Percentiles rank a stretch among this genome's conserved stretches.
These are phyloP conservation scores for Atta cephalotes DNA, from an alignment of 1,140 invertebrate genomes.

Conservation along the genomic window DNA sequence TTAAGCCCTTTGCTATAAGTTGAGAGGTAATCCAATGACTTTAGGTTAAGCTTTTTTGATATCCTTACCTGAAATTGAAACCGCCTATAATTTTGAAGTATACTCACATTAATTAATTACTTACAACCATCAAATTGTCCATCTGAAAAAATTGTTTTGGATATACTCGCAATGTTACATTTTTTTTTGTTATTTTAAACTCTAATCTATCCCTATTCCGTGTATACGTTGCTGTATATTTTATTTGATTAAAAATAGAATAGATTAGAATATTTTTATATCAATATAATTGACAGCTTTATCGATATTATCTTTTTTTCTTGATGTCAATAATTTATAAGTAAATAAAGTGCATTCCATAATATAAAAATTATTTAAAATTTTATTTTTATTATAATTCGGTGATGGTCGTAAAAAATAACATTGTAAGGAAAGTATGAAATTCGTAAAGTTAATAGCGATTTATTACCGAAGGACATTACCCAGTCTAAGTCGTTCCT, in stretches of 20 bases:
- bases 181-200: too few species aligned
- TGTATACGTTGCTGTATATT: not conserved
- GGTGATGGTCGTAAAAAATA: not conserved
- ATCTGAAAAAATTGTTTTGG: too few species aligned
- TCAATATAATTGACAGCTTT: not conserved
- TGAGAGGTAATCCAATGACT: too few species aligned
- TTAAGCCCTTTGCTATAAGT: too few species aligned
- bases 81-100: too few species aligned
- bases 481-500: not conserved
- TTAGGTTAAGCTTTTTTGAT: too few species aligned
- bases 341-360: not conserved
- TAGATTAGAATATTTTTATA: not conserved
- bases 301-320: not conserved
- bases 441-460: not conserved
- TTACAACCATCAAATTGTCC: too few species aligned
- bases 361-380: not conserved
- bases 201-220: not conserved
- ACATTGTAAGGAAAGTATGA: not conserved
- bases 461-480: not conserved
- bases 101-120: too few species aligned
- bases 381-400: conserved; percentile 2
- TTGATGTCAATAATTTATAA: not conserved
- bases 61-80: too few species aligned
- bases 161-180: too few species aligned
- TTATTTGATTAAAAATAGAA: not conserved